Conservation (phyloP, 2,797 vertebrate genomes). For the Sebastiscus tertius region DNA sequence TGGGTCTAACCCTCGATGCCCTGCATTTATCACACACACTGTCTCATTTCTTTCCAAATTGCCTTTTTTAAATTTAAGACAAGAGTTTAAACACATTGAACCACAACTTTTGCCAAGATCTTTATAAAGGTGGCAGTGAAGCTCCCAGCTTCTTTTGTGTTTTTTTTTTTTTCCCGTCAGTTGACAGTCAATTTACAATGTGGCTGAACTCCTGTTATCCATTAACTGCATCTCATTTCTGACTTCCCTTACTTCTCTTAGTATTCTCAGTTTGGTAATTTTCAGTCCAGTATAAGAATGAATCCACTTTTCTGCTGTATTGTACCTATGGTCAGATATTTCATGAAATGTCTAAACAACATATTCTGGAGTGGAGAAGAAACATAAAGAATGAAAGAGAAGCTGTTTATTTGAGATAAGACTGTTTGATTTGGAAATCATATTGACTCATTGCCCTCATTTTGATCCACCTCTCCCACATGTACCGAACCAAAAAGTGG, state of each 20-base stretch:
- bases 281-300: background rate
- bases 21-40: background rate
- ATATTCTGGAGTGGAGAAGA: background rate
- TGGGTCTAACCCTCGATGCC: background rate
- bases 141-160: background rate
- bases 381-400: background rate
- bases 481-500: too few relatives aligned
- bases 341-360: background rate
- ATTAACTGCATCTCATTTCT: background rate
- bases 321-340: background rate
- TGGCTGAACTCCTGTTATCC: background rate
- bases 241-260: background rate
- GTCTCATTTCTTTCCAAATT: background rate
- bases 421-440: background rate
- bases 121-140: background rate
- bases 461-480: too few relatives aligned
- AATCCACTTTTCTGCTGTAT: background rate
- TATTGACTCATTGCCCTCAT: too few relatives aligned
- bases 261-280: background rate
- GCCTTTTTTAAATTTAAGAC: background rate
- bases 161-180: background rate
- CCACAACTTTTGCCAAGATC: background rate
- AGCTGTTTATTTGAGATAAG: background rate
- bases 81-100: background rate
- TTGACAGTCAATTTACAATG: background rate